These are phyloP conservation scores for Malaclemys terrapin DNA, from an alignment of 2,113 vertebrate species.

Conservation along the genomic window DNA sequence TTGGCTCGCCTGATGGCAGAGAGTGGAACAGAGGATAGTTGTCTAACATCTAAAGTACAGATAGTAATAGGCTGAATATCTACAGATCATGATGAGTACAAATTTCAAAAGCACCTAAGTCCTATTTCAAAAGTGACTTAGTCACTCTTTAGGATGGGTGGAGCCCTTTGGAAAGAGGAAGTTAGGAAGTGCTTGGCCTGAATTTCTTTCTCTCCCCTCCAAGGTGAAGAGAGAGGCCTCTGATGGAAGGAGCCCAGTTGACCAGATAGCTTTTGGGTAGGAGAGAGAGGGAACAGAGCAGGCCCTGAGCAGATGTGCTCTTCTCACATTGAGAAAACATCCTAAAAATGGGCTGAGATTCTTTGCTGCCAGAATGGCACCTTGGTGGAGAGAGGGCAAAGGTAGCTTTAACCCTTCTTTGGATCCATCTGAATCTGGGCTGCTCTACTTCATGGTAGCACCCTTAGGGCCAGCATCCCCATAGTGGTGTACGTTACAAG, in stretches of 20 bases:
- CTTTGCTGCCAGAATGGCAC: rapidly evolving
- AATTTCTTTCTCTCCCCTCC: neutral
- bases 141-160: neutral
- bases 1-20: neutral
- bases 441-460: neutral
- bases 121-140: neutral
- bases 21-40: neutral
- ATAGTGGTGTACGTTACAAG: neutral
- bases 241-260: neutral
- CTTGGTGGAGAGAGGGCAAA: rapidly evolving
- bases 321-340: neutral
- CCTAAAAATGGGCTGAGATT: neutral
- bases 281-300: neutral
- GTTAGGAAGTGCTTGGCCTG: neutral
- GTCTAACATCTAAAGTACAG: neutral
- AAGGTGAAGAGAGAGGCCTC: neutral
- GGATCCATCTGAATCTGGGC: neutral
- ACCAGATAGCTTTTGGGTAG: neutral
- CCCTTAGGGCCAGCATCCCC: neutral
- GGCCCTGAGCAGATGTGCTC: neutral
- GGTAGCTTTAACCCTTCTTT: neutral
- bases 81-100: neutral
- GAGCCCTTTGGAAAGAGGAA: neutral
- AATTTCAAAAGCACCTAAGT: neutral
- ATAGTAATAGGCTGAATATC: neutral